These are phyloP conservation scores for Ophioderma brevispina DNA, from an alignment of 35 echinoderm and acorn worm species.

Conservation along the genomic window DNA sequence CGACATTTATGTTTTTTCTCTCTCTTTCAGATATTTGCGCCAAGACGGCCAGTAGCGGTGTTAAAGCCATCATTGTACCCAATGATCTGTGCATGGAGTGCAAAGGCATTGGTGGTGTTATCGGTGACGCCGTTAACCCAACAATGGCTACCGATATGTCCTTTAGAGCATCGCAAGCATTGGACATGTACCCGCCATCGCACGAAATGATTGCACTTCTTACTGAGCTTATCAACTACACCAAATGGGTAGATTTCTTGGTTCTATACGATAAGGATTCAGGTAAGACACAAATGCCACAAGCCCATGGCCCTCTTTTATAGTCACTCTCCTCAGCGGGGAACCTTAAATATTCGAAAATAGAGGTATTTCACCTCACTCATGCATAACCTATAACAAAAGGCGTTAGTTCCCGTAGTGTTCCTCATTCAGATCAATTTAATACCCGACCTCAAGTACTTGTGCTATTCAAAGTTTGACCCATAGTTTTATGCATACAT, in stretches of 20 bases:
- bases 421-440: no score
- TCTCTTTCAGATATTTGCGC: slow-evolving; percentile 68
- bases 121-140: slow-evolving; percentile 77
- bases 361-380: no score
- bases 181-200: slow-evolving; percentile 65
- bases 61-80: slow-evolving; percentile 60
- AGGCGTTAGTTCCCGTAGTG: no score
- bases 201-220: slow-evolving; percentile 53
- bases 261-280: slow-evolving; percentile 70
- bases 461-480: no score
- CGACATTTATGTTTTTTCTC: neutral
- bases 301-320: no score
- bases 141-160: slow-evolving; percentile 54
- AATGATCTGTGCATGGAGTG: slow-evolving; percentile 77
- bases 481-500: no score
- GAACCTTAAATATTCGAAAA: no score
- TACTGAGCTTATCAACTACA: slow-evolving; percentile 74
- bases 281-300: no score
- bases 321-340: no score
- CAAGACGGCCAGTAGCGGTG: slow-evolving; percentile 36
- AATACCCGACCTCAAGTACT: no score
- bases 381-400: no score
- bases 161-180: slow-evolving; percentile 13
- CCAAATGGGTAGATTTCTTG: slow-evolving; percentile 88
- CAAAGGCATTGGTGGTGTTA: slow-evolving; percentile 63